These are phyloP conservation scores for Cephus cinctus DNA, from an alignment of 1,140 invertebrate genomes.

Conservation along the genomic window DNA sequence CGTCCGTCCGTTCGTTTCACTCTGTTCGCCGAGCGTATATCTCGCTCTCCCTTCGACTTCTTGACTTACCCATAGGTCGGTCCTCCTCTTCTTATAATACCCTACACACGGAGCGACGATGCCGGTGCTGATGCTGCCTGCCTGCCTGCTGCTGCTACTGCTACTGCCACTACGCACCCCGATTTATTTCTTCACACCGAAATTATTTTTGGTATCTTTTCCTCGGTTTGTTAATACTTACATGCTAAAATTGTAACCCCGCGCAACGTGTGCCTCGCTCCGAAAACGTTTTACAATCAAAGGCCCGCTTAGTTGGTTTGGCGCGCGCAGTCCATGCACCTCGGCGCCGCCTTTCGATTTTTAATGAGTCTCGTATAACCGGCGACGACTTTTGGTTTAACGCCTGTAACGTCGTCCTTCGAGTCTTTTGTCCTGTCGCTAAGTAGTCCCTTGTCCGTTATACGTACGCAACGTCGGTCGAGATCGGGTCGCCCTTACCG, in stretches of 20 bases:
- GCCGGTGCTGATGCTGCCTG: conserved; percentile 5
- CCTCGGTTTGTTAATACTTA: conserved; percentile 50
- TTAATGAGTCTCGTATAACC: too few relatives aligned
- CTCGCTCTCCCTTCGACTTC: conserved; percentile 15
- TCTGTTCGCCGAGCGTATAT: conserved; percentile 15
- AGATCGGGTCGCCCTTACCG: too few relatives aligned
- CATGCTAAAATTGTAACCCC: conserved; percentile 44
- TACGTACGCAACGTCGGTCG: too few relatives aligned
- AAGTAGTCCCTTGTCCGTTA: too few relatives aligned
- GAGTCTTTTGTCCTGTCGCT: too few relatives aligned
- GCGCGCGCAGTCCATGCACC: conserved; percentile 32
- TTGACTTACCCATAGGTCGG: too few relatives aligned
- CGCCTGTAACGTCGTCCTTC: too few relatives aligned
- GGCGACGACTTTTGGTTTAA: too few relatives aligned
- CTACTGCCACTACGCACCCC: conserved; percentile 21
- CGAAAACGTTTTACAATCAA: conserved; percentile 28
- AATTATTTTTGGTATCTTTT: conserved; percentile 59
- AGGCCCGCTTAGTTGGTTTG: conserved; percentile 34
- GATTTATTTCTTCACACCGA: conserved; percentile 52
- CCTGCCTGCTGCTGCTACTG: conserved; percentile 3
- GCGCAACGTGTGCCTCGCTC: conserved; percentile 11
- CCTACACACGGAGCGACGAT: too few relatives aligned
- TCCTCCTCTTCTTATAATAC: conserved; percentile 23
- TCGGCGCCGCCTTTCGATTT: conserved; percentile 20
- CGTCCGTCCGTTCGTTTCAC: conserved; percentile 20